Conservation (phyloP, 2,113 vertebrate species). For the Myotis brandtii region DNA sequence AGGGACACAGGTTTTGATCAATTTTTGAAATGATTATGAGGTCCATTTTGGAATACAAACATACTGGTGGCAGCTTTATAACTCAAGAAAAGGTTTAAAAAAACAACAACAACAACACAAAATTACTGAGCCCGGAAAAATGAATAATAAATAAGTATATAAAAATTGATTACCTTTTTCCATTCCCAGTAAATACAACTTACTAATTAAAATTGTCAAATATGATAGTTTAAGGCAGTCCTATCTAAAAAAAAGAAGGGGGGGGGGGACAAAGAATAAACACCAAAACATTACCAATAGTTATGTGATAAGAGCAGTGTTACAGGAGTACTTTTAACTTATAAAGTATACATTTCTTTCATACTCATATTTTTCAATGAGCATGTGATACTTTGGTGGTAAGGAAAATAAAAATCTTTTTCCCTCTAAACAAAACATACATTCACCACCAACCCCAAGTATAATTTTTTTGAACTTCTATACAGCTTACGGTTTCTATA, state of each 20-base stretch:
- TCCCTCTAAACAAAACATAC: slow-evolving; percentile 5
- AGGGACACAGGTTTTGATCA: neutral
- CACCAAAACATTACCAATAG: neutral
- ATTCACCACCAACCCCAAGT: neutral
- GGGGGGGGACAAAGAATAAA: neutral
- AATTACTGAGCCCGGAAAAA: neutral
- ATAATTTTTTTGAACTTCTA: neutral
- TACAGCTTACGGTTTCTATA: neutral
- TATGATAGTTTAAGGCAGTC: neutral
- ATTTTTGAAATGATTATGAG: slow-evolving; percentile 16
- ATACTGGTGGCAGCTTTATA: neutral
- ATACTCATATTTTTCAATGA: neutral
- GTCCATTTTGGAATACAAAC: neutral
- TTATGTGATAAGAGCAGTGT: neutral
- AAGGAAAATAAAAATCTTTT: neutral
- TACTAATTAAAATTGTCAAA: slow-evolving; percentile 23
- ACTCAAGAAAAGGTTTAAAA: neutral
- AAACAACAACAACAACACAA: neutral
- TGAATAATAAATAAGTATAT: neutral
- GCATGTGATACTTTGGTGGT: neutral
- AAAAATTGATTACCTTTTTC: neutral
- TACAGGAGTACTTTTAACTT: neutral
- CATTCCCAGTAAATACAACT: slow-evolving; percentile 14
- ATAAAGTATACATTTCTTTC: neutral
- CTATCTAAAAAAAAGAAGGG: neutral